Conservation (phyloP, 2,888 invertebrate genomes). For the Thereva nobilitata region DNA sequence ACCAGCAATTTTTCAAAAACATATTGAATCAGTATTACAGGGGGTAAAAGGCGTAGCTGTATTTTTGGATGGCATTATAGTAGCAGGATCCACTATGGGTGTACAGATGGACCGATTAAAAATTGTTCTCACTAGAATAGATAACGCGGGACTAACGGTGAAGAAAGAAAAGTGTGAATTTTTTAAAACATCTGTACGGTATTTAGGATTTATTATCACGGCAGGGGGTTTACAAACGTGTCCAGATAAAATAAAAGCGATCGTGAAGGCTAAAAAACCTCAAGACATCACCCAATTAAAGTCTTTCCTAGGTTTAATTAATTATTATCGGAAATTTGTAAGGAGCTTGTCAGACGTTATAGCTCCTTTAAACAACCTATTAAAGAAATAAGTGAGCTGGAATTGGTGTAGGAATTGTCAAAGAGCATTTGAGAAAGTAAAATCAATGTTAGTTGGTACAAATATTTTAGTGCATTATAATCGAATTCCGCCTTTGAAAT, state of each 20-base stretch:
- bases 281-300: too few relatives aligned
- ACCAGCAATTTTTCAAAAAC: constrained; percentile 51
- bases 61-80: constrained; percentile 48
- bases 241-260: too few relatives aligned
- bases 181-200: background rate
- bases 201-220: too few relatives aligned
- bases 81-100: constrained; percentile 44
- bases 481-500: background rate
- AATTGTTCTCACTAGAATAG: constrained; percentile 43
- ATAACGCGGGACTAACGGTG: constrained; percentile 17
- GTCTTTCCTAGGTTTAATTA: too few relatives aligned
- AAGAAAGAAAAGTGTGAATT: background rate
- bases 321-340: too few relatives aligned
- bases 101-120: constrained; percentile 40
- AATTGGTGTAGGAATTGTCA: background rate
- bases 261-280: too few relatives aligned
- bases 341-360: background rate
- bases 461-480: background rate
- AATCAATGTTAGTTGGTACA: background rate
- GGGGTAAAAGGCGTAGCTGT: constrained; percentile 42
- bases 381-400: background rate
- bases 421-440: background rate
- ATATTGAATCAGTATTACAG: constrained; percentile 47
- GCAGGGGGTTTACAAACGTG: too few relatives aligned
- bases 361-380: constrained; percentile 37